Conservation (phyloP, 2,113 vertebrate species). For the Rana temporaria region DNA sequence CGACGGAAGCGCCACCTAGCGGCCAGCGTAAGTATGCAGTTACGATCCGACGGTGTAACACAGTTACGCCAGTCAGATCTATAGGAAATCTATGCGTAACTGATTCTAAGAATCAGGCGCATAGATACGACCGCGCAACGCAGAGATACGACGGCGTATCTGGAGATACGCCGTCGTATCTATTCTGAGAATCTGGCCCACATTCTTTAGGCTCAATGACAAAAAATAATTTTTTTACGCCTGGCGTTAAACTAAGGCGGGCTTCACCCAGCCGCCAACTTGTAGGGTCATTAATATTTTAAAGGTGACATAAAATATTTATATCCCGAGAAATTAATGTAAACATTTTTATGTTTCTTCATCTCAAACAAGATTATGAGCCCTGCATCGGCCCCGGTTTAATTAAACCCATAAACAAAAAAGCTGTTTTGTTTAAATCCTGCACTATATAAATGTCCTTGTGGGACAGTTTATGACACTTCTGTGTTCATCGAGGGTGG, state of each 20-base stretch:
- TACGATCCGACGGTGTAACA: too few species aligned
- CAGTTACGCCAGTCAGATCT: too few species aligned
- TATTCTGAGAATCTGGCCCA: too few species aligned
- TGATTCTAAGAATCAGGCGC: too few species aligned
- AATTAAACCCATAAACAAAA: conserved; percentile 83
- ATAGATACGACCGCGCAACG: too few species aligned
- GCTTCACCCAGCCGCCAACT: conserved; percentile 54
- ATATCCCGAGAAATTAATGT: conserved; percentile 76
- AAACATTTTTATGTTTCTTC: conserved; percentile 68
- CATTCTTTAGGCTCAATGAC: neutral
- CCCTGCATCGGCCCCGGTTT: conserved; percentile 68
- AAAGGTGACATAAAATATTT: conserved; percentile 78
- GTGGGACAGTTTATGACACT: neutral
- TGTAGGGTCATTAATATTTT: conserved; percentile 75
- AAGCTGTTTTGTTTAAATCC: conserved; percentile 54
- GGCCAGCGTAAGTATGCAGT: too few species aligned
- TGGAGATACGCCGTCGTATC: too few species aligned
- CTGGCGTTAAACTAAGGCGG: neutral
- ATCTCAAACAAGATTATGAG: conserved; percentile 68
- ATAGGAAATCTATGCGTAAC: too few species aligned
- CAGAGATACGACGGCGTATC: too few species aligned
- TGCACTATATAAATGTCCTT: conserved; percentile 12
- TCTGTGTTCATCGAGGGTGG: neutral
- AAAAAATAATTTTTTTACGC: neutral
- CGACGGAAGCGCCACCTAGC: too few species aligned